phyloP scores from a whole-genome alignment of 2,113 vertebrate genomes.

The Semicossyphus pulcher region DNA sequence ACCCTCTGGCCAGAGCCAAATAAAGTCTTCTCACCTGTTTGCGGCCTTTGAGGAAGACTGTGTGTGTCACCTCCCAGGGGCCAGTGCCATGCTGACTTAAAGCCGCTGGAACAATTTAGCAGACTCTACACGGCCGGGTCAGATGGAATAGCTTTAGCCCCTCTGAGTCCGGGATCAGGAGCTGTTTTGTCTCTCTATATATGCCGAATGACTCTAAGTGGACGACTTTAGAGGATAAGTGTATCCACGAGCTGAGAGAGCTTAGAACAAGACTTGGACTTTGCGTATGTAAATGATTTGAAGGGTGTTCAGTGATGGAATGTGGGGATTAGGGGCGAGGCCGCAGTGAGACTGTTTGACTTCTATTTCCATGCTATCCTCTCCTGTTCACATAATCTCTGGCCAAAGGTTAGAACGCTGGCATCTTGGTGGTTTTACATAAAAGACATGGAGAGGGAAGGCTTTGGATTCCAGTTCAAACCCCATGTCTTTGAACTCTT shows the following conservation, averaged over 20 bases:
- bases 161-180: constrained; percentile 44
- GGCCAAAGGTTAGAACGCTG: constrained; percentile 4
- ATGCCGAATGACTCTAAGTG: constrained; percentile 32
- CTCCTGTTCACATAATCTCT: constrained; percentile 22
- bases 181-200: constrained; percentile 57
- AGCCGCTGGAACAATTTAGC: constrained; percentile 67
- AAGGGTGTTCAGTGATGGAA: constrained; percentile 29
- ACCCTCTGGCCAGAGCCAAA: constrained; percentile 73
- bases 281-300: constrained; percentile 46
- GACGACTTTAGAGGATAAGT: constrained; percentile 47
- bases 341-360: constrained; percentile 26
- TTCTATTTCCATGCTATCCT: constrained; percentile 9
- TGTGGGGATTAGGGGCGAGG: constrained; percentile 29
- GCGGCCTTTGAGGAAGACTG: constrained; percentile 73
- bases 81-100: constrained; percentile 72
- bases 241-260: constrained; percentile 29
- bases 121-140: constrained; percentile 66
- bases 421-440: constrained; percentile 1
- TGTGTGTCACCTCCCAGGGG: constrained; percentile 74
- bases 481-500: not conserved
- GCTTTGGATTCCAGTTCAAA: not conserved
- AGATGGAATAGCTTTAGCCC: constrained; percentile 45
- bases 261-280: constrained; percentile 39
- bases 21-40: constrained; percentile 82
- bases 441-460: not conserved